A percentile compares a stretch with the other conserved stretches of the same genome.
phyloP scores from a whole-genome alignment of 2,888 invertebrate genomes.

The Resseliella maxima region DNA sequence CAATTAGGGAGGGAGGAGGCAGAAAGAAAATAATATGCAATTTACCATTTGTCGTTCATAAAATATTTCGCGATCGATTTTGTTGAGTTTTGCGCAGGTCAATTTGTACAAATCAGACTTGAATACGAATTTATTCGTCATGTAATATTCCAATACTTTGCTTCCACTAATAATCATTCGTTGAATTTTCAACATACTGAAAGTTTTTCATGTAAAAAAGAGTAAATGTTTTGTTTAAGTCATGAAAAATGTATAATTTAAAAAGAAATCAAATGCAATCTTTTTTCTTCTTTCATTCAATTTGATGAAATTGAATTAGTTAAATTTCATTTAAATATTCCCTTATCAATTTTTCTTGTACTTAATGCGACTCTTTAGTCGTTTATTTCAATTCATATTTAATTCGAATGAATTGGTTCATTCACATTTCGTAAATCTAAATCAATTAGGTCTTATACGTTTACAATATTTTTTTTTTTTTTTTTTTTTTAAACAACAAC shows the following conservation, averaged over 20 bases:
- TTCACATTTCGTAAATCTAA: no score
- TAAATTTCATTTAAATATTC: no score
- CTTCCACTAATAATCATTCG: background rate
- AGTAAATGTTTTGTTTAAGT: background rate
- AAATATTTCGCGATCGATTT: background rate
- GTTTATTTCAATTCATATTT: no score
- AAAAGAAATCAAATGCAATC: no score
- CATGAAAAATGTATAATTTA: no score
- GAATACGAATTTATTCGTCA: background rate
- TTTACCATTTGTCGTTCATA: constrained; percentile 38
- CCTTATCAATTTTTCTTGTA: no score
- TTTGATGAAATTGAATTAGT: no score
- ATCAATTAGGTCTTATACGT: no score
- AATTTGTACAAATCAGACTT: background rate
- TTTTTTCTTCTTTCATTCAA: no score
- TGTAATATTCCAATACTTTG: constrained; percentile 12
- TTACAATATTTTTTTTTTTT: background rate
- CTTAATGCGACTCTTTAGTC: no score
- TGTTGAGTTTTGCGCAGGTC: background rate
- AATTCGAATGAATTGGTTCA: no score
- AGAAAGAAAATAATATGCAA: background rate
- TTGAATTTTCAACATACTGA: background rate
- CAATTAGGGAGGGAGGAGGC: background rate
- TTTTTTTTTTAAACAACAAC: no score
- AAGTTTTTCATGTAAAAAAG: background rate